These are phyloP conservation scores for Phaethornis superciliosus DNA, from an alignment of 2,113 vertebrate species.

Conservation along the genomic window DNA sequence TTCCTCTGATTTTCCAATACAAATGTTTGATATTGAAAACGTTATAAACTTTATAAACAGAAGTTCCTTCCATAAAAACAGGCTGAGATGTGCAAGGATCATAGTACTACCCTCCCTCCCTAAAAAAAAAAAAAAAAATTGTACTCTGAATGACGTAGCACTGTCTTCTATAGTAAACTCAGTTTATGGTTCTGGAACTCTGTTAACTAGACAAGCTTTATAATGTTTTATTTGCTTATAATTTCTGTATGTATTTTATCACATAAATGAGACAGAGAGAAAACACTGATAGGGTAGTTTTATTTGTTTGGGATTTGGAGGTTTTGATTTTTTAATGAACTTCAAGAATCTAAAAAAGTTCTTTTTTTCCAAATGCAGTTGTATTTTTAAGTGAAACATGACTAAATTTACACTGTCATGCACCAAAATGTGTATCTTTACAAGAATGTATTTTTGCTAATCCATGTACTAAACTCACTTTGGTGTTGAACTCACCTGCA, in stretches of 20 bases:
- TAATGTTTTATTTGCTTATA: not conserved
- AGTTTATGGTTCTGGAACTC: not conserved
- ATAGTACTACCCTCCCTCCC: accelerated
- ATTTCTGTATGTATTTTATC: not conserved
- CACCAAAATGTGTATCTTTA: not conserved
- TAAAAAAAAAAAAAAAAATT: not conserved
- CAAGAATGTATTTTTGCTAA: not conserved
- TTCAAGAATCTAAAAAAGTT: not conserved
- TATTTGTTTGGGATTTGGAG: not conserved
- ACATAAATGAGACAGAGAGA: not conserved
- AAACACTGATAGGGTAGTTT: not conserved
- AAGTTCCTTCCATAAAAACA: not conserved
- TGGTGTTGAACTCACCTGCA: not conserved
- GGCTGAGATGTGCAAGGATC: not conserved
- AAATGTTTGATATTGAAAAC: not conserved
- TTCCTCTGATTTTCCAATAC: not conserved
- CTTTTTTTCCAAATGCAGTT: not conserved
- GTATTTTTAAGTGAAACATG: not conserved
- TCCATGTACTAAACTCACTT: not conserved
- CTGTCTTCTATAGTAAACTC: not conserved
- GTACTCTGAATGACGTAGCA: not conserved
- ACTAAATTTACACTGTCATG: not conserved
- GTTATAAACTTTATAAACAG: not conserved
- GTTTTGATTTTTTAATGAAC: not conserved
- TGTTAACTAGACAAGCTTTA: not conserved